These are phyloP conservation scores for Polydrusus pterygomalis DNA, from an alignment of 2,888 invertebrate species.

Conservation along the genomic window DNA sequence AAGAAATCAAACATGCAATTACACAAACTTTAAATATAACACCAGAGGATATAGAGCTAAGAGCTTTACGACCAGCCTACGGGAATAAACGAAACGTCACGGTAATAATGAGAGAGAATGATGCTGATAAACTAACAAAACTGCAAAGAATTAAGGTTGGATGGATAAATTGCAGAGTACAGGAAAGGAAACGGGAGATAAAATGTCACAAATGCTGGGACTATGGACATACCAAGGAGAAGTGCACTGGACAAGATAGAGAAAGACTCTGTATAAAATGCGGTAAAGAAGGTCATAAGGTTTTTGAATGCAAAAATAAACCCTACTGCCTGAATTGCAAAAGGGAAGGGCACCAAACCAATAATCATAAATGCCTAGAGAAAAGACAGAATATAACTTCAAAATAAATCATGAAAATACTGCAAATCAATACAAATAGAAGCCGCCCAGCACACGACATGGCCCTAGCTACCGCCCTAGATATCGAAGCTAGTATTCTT, in stretches of 20 bases:
- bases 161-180: conserved; percentile 44
- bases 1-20: background rate
- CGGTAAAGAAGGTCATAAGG: conserved; percentile 48
- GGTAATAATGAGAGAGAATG: conserved; percentile 38
- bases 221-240: conserved; percentile 44
- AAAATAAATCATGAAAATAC: too few relatives aligned
- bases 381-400: too few relatives aligned
- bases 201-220: conserved; percentile 56
- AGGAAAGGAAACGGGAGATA: conserved; percentile 39
- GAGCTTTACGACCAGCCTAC: conserved; percentile 55
- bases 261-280: conserved; percentile 51
- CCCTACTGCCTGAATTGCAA: conserved; percentile 53
- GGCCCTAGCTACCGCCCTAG: too few relatives aligned
- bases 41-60: conserved; percentile 35
- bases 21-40: background rate
- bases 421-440: too few relatives aligned
- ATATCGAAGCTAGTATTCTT: too few relatives aligned
- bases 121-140: conserved; percentile 30
- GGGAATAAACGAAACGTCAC: conserved; percentile 54
- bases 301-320: conserved; percentile 46
- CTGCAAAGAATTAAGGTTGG: conserved; percentile 37
- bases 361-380: background rate
- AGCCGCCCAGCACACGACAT: too few relatives aligned
- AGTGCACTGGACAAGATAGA: conserved; percentile 54
- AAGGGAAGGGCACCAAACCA: conserved; percentile 40